Conservation (phyloP, 2,888 invertebrate genomes). For the Schizaphis graminum region DNA sequence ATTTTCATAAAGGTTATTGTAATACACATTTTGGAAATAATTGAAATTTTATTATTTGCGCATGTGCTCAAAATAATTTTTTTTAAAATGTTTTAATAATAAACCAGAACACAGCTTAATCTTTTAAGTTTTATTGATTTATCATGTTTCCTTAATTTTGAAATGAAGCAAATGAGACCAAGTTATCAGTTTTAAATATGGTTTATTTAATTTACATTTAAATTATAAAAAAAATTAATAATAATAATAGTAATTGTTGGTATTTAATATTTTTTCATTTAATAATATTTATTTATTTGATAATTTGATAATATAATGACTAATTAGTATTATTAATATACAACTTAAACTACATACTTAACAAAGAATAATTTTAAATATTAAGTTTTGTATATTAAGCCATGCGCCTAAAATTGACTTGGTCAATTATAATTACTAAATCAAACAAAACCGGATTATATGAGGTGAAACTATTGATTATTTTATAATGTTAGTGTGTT, state of each 20-base stretch:
- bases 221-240: background rate
- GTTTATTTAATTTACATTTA: background rate
- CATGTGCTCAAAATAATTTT: constrained; percentile 1
- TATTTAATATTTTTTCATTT: background rate
- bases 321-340: background rate
- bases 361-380: background rate
- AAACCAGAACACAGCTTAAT: background rate
- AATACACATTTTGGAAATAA: background rate
- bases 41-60: background rate
- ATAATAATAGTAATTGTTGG: background rate
- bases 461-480: background rate
- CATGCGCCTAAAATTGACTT: background rate
- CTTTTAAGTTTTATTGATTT: background rate
- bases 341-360: background rate
- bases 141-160: background rate
- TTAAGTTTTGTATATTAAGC: background rate
- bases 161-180: background rate
- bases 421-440: background rate
- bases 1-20: background rate
- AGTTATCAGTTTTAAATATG: background rate
- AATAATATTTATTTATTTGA: background rate
- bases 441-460: background rate
- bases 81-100: background rate
- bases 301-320: background rate
- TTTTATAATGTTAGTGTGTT: background rate